Conservation (phyloP, 2,113 vertebrate species). For the Ornithorhynchus anatinus region DNA sequence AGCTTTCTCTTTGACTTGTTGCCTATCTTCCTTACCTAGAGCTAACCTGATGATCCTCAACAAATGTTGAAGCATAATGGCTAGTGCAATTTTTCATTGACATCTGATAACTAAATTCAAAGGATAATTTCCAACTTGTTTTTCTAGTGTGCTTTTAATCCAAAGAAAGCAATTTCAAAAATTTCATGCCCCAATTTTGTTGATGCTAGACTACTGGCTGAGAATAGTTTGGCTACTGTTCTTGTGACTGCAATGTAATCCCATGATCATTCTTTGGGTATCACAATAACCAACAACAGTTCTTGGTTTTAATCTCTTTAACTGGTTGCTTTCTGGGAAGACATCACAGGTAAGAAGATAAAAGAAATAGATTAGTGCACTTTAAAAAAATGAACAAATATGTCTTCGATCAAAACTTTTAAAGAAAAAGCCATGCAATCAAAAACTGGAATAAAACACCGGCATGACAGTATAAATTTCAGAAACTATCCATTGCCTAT, state of each 20-base stretch:
- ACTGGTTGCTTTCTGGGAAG: background rate
- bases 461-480: too few species aligned
- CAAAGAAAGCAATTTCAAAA: too few species aligned
- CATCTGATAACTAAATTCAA: too few species aligned
- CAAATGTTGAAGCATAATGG: too few species aligned
- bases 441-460: too few species aligned
- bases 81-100: too few species aligned
- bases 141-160: too few species aligned
- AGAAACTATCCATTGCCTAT: too few species aligned
- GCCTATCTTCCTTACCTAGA: background rate
- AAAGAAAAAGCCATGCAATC: too few species aligned
- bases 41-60: too few species aligned
- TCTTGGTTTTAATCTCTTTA: constrained; percentile 1
- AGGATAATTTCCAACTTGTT: too few species aligned
- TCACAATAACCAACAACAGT: constrained; percentile 6
- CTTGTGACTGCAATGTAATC: constrained; percentile 2
- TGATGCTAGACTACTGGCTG: background rate
- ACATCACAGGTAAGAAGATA: background rate
- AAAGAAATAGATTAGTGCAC: constrained; percentile 3
- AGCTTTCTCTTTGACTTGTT: constrained; percentile 1
- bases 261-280: constrained; percentile 19
- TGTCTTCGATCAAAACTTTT: too few species aligned
- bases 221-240: constrained; percentile 1
- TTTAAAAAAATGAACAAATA: background rate
- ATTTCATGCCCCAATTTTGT: background rate